Evolutionary conservation across 2,888 invertebrate species (phyloP).

Genomic region (Macaria liturata): DNA sequence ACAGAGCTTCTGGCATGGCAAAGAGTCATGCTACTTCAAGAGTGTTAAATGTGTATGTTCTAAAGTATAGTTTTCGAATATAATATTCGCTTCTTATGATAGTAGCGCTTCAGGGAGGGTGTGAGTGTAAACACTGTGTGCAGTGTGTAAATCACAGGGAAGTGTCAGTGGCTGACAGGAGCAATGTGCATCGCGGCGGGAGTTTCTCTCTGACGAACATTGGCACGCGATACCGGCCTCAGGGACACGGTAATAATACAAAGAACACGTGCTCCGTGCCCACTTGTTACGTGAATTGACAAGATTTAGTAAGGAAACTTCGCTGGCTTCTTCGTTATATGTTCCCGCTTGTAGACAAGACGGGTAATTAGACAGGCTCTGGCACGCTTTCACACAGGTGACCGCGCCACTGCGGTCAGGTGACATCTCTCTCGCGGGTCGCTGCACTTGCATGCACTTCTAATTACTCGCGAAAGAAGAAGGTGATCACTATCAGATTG

Average conservation of each 20-base stretch:
- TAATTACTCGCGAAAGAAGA: not conserved
- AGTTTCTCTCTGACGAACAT: constrained; percentile 52
- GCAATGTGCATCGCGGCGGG: constrained; percentile 42
- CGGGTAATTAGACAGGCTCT: constrained; percentile 65
- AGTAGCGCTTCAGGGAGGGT: constrained; percentile 41
- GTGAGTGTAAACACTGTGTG: constrained; percentile 44
- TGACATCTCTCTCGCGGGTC: constrained; percentile 71
- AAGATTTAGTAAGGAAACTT: constrained; percentile 21
- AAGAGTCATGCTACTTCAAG: too few relatives aligned
- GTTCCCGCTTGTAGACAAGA: constrained; percentile 48
- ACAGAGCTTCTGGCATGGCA: too few relatives aligned
- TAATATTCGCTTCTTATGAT: too few relatives aligned
- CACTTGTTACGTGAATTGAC: constrained; percentile 26
- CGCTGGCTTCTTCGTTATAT: constrained; percentile 27
- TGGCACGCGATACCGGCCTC: constrained; percentile 45
- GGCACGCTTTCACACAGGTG: constrained; percentile 63
- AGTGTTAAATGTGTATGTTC: too few relatives aligned
- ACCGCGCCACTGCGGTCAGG: constrained; percentile 51
- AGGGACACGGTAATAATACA: constrained; percentile 8
- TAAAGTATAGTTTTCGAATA: too few relatives aligned
- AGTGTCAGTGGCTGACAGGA: constrained; percentile 44
- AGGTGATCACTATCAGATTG: too few relatives aligned
- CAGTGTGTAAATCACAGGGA: constrained; percentile 48
- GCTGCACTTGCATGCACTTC: constrained; percentile 52
- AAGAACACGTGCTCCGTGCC: constrained; percentile 35